Conservation (phyloP, 2,113 vertebrate genomes). For the Actenoides hombroni region DNA sequence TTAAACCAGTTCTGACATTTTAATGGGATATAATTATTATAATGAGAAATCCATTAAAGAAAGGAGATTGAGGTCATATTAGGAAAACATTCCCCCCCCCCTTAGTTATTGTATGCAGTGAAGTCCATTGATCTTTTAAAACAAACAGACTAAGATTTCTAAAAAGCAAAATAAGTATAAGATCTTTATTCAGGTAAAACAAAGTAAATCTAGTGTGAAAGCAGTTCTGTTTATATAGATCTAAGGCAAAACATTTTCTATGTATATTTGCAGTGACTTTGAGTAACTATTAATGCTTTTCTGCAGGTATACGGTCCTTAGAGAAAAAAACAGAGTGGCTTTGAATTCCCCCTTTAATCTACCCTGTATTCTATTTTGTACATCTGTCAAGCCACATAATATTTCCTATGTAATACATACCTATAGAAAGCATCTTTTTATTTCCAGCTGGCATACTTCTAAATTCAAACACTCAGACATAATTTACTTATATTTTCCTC, state of each 20-base stretch:
- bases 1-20: slow-evolving; percentile 35
- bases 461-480: neutral
- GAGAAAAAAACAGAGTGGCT: neutral
- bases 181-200: neutral
- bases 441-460: neutral
- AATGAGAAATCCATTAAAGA: neutral
- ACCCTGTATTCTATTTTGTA: neutral
- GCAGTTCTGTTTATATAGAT: neutral
- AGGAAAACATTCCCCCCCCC: neutral
- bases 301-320: neutral
- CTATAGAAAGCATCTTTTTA: neutral
- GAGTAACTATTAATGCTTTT: slow-evolving; percentile 10
- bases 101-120: neutral
- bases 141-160: neutral
- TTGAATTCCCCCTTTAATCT: slow-evolving; percentile 16
- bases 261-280: neutral
- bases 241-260: neutral
- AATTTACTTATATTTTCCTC: slow-evolving; percentile 11
- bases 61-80: slow-evolving; percentile 12
- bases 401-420: neutral
- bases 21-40: slow-evolving; percentile 48
- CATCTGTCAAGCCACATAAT: neutral
- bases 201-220: neutral
- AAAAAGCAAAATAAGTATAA: neutral
- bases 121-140: neutral